A percentile compares a stretch with the other conserved stretches of the same genome.
These are phyloP conservation scores for Nycticryphes semicollaris DNA, from an alignment of 2,113 vertebrate genomes.

Conservation along the genomic window DNA sequence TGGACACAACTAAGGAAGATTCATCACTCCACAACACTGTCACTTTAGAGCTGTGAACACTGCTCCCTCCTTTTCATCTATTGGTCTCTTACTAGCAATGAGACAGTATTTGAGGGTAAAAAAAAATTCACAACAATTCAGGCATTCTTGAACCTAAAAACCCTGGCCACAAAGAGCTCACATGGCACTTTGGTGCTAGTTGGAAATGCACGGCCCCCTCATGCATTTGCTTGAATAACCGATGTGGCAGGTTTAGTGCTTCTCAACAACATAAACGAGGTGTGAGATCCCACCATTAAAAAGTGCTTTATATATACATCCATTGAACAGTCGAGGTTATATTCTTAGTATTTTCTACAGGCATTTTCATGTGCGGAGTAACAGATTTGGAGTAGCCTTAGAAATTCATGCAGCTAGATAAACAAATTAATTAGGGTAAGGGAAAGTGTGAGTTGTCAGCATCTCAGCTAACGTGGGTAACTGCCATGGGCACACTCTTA, in stretches of 20 bases:
- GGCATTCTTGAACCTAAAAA: not conserved
- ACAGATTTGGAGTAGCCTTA: not conserved
- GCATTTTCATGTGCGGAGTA: not conserved
- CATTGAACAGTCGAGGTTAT: not conserved
- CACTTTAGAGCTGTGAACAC: not conserved
- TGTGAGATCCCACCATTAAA: not conserved
- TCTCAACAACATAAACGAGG: not conserved
- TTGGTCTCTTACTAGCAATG: not conserved
- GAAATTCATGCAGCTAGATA: not conserved
- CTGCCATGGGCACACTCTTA: not conserved
- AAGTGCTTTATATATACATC: not conserved
- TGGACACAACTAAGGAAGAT: not conserved
- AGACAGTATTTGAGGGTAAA: not conserved
- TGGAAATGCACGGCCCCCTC: not conserved
- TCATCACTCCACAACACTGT: not conserved
- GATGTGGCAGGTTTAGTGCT: not conserved
- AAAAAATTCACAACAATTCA: not conserved
- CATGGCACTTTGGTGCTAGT: fast-evolving
- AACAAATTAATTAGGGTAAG: not conserved
- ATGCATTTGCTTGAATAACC: not conserved
- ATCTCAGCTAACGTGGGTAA: not conserved
- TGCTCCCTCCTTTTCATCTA: not conserved
- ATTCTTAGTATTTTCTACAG: not conserved
- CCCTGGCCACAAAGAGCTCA: not conserved
- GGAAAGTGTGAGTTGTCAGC: not conserved